Evolutionary conservation across 2,888 invertebrate genomes (phyloP).

Genomic region (Apodemia hepburni): DNA sequence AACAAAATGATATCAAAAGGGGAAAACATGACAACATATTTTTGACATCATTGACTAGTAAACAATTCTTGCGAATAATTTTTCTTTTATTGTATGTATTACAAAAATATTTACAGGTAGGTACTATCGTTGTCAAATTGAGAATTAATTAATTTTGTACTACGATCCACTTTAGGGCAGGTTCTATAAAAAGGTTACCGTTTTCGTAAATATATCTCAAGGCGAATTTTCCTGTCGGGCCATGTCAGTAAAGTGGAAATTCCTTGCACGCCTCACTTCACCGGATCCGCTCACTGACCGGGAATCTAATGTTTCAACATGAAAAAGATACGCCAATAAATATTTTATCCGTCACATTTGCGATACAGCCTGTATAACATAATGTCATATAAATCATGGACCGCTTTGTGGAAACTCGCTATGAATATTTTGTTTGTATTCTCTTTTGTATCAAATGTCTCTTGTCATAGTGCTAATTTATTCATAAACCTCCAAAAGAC

Average conservation of each 20-base stretch:
- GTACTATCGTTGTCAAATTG: not conserved
- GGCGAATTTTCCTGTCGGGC: conserved; percentile 44
- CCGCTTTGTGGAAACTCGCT: conserved; percentile 27
- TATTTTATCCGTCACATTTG: conserved; percentile 38
- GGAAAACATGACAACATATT: no score
- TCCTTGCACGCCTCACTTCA: conserved; percentile 47
- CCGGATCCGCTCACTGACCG: conserved; percentile 47
- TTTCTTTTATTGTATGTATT: no score
- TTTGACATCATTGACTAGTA: no score
- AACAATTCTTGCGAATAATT: no score
- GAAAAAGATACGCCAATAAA: conserved; percentile 52
- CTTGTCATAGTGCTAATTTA: conserved; percentile 36
- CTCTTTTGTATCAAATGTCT: conserved; percentile 34
- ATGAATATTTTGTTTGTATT: conserved; percentile 33
- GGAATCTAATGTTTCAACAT: conserved; percentile 46
- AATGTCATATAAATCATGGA: conserved; percentile 35
- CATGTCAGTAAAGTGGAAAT: conserved; percentile 57
- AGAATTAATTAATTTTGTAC: conserved; percentile 7
- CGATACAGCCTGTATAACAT: conserved; percentile 28
- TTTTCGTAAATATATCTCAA: conserved; percentile 34
- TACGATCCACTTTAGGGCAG: conserved; percentile 2
- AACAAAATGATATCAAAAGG: no score
- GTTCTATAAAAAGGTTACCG: conserved; percentile 14
- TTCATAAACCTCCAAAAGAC: conserved; percentile 19
- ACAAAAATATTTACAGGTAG: not conserved